phyloP scores from a whole-genome alignment of 2,113 vertebrate genomes.

The Elachura formosa region DNA sequence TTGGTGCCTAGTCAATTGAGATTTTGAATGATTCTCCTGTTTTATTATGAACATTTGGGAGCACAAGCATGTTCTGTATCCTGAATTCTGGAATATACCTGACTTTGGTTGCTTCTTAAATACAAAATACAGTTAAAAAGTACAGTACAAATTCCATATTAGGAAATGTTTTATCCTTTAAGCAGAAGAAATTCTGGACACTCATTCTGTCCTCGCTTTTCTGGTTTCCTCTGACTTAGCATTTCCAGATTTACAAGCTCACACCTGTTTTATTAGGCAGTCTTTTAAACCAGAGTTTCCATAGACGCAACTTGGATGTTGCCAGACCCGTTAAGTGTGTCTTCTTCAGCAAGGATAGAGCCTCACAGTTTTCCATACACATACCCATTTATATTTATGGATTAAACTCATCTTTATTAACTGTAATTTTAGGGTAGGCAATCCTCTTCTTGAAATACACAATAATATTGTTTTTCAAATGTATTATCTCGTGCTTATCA shows the following conservation, averaged over 20 bases:
- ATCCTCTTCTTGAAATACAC: not conserved
- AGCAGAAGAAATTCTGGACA: not conserved
- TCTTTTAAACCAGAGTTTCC: not conserved
- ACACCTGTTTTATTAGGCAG: not conserved
- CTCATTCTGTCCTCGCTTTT: not conserved
- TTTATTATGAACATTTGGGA: not conserved
- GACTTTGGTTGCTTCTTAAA: not conserved
- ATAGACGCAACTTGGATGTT: not conserved
- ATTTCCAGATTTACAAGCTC: conserved; percentile 7
- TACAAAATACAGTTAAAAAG: not conserved
- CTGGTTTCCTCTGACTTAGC: not conserved
- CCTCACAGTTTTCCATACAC: not conserved
- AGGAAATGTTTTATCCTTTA: not conserved
- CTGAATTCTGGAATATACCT: not conserved
- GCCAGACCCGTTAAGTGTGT: not conserved
- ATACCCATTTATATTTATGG: not conserved
- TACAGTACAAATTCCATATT: not conserved
- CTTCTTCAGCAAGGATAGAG: not conserved
- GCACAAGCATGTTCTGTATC: not conserved
- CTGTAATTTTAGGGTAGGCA: not conserved
- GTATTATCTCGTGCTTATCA: not conserved
- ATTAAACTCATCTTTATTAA: not conserved
- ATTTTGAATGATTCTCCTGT: not conserved
- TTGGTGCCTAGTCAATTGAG: not conserved
- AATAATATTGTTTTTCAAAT: not conserved